Base-by-base conservation (phyloP, 2,888 invertebrate species). In the Parapristionchus giblindavisi region DNA sequence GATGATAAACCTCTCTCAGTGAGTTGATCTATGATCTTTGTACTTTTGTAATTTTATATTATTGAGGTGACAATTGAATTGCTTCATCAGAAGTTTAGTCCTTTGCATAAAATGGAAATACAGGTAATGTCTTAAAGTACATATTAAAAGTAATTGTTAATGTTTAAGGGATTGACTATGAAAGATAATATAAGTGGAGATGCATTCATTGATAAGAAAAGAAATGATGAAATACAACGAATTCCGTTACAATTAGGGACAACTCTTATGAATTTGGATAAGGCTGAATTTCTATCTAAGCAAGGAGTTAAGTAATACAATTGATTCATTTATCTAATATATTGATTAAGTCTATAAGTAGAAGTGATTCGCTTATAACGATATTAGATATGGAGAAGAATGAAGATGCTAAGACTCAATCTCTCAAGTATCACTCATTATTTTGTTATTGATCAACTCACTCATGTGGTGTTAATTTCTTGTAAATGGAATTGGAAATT, bases 331-430 rank as follows among this genome's bases (percentile, higher is more conserved):
- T 24, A 58, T 14, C 29, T 24, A 58, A 34, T 27, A 5, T n/a
- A n/a, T n/a, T 1, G 2, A 1, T 51, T 8, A 32, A 66, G 66
- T 66, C 66, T 32, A 48, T 51, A n/a, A 66, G 32, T 32, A 38
- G 66, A 66, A 66, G 51, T 17, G 66, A 66, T 11, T 66, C 66
- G 8, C 66, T 66, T n/a, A 21, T 66, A 8, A 66, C 34, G 11
- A 66, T 66, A 36, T 34, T 66, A 8, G 66, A 66, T 34, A 66
- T 51, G 48, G 66, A 66, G 66, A 66, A 66, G 32, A 66, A 66
- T 36, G 66, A 66, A 36, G 66, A 66, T 3, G 51, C 34, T 51
- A 66, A 66, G 24, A 34, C 66, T 21, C 48, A 66, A 17, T 66
- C 66, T 32, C 66, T 66, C 51, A 66, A 66, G 66, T 66, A 32